These are phyloP conservation scores for Agrochola circellaris DNA, from an alignment of 2,888 invertebrate genomes.

Conservation along the genomic window DNA sequence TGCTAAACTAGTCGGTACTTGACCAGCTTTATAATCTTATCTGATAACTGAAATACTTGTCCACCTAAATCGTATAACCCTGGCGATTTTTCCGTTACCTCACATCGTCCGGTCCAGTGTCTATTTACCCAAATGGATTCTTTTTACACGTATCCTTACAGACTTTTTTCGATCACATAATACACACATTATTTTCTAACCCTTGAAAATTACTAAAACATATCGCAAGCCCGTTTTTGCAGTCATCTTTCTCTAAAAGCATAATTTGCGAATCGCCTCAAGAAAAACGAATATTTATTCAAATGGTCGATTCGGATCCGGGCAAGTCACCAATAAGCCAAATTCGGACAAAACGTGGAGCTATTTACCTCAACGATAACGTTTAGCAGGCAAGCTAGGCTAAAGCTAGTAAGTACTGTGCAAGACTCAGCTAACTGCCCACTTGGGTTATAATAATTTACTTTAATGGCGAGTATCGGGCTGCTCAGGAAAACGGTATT, in stretches of 20 bases:
- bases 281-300: no score
- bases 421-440: constrained; percentile 54
- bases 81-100: neutral
- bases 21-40: neutral
- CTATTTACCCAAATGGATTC: neutral
- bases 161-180: neutral
- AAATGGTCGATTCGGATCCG: no score
- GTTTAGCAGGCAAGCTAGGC: constrained; percentile 32
- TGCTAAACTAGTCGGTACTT: neutral
- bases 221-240: neutral
- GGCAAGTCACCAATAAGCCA: no score
- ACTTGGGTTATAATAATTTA: constrained; percentile 72
- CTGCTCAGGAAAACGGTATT: constrained; percentile 47
- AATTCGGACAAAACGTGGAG: constrained; percentile 13
- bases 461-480: constrained; percentile 63
- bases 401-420: constrained; percentile 42
- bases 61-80: neutral
- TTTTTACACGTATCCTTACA: neutral
- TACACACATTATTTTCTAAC: no score
- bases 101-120: no score
- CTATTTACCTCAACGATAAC: constrained; percentile 20
- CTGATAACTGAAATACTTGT: neutral
- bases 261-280: neutral
- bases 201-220: neutral
- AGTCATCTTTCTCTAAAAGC: neutral